Evolutionary conservation across 2,113 vertebrate genomes (phyloP), one percentile per base, ranked within the genome.

Genomic region (Globicephala melas): DNA sequence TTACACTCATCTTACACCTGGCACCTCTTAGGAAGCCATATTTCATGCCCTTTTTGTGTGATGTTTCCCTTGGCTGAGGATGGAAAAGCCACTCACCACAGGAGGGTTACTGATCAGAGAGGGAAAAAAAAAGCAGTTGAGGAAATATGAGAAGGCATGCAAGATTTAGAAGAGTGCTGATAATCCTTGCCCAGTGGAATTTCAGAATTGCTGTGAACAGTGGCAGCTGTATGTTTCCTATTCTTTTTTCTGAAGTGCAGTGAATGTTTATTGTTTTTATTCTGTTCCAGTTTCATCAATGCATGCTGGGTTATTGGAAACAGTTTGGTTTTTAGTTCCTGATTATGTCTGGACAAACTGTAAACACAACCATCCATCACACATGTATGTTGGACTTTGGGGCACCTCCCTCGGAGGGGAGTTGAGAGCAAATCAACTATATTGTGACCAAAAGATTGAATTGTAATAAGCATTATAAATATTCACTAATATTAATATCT

Each of bases 211-310:
- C 38, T 84, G 17, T 50, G 38, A 70, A 58, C 60, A 77, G 9
- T 71, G 62, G 28, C 10, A 58, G 28, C 18, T 88, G 10, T 38
- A 18, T 90, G 60, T n/a, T 76, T 68, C 36, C 26, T 47, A 36
- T 81, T 71, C 14, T 76, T 92, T 92, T 93, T 81, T 90, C 21
- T 82, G 33, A 97, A 91, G 53, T 82, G 33, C 95, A 91, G 53
- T 5, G 25, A 89, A 53, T 17, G 26, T 70, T 63, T 85, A 28
- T 55, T 90, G 50, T 58, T 93, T 81, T 28, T 62, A 85, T 65
- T 26, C 38, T 77, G 2, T 83, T 71, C 50, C 23, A 26, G 23
- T 50, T 67, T 79, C 58, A 58, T 18, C 50, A 38, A 2, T 47
- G 15, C 79, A 28, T 84, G 36, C 15, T 71, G 36, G 7, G 25